Evolutionary conservation across 2,888 invertebrate genomes (phyloP).

Genomic region (Calliopum simillimum): DNA sequence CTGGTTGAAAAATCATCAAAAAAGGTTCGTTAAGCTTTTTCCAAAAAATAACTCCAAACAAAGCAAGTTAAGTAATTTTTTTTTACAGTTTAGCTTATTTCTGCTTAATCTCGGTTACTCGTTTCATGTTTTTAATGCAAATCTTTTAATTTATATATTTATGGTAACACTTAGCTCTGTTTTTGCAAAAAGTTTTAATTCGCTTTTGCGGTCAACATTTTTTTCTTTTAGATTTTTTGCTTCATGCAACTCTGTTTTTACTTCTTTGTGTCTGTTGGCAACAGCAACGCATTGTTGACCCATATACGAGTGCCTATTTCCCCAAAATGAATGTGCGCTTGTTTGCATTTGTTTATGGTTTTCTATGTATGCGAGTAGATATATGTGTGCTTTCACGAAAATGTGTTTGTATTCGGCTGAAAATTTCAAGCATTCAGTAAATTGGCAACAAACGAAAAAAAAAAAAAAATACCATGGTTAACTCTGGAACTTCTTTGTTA

Average conservation of each 20-base stretch:
- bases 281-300: slow-evolving; percentile 31
- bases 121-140: slow-evolving; percentile 58
- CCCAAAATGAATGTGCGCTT: too few species aligned
- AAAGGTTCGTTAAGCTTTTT: too few species aligned
- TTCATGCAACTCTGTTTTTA: slow-evolving; percentile 25
- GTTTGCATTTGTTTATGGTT: background rate
- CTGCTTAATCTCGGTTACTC: too few species aligned
- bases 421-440: background rate
- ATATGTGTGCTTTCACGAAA: background rate
- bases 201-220: slow-evolving; percentile 31
- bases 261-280: slow-evolving; percentile 8
- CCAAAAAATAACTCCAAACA: too few species aligned
- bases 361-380: too few species aligned
- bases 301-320: background rate
- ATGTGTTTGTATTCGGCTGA: slow-evolving; percentile 8
- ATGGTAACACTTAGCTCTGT: slow-evolving; percentile 23
- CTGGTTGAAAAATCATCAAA: too few species aligned
- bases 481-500: too few species aligned
- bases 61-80: too few species aligned
- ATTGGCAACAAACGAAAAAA: too few species aligned
- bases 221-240: slow-evolving; percentile 13
- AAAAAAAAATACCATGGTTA: too few species aligned
- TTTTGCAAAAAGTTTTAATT: slow-evolving; percentile 23
- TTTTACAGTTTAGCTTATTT: too few species aligned
- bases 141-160: slow-evolving; percentile 27